phyloP scores from a whole-genome alignment of 2,113 vertebrate genomes.

The Calonectris borealis region DNA sequence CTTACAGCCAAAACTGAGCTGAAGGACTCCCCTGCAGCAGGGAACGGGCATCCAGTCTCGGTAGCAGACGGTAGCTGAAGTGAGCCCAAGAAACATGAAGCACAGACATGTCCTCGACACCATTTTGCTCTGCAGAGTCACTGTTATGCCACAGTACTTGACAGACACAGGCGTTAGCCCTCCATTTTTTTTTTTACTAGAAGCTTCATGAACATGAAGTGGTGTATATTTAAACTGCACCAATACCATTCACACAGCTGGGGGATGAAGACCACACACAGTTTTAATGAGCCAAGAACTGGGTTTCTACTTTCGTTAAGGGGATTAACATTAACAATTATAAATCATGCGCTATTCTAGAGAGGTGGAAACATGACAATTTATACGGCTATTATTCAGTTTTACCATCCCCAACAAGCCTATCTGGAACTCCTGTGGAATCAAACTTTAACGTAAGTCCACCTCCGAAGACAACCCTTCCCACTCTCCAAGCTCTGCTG shows the following conservation, averaged over 20 bases:
- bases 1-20: neutral
- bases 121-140: neutral
- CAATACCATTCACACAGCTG: accelerated
- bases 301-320: neutral
- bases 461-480: neutral
- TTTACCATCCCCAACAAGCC: neutral
- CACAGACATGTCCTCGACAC: accelerated
- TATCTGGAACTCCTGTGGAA: neutral
- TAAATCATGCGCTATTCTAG: neutral
- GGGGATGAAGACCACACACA: neutral
- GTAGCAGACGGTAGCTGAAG: neutral
- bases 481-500: neutral
- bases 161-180: neutral
- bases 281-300: neutral
- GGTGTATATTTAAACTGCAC: neutral
- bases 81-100: accelerated
- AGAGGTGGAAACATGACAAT: neutral
- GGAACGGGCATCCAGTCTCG: accelerated
- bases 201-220: neutral
- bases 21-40: neutral
- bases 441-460: neutral
- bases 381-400: neutral
- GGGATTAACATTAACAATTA: neutral
- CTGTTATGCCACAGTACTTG: neutral
- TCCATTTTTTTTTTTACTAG: accelerated